Conservation (phyloP, 2,113 vertebrate genomes). For the Spea multiplicata region DNA sequence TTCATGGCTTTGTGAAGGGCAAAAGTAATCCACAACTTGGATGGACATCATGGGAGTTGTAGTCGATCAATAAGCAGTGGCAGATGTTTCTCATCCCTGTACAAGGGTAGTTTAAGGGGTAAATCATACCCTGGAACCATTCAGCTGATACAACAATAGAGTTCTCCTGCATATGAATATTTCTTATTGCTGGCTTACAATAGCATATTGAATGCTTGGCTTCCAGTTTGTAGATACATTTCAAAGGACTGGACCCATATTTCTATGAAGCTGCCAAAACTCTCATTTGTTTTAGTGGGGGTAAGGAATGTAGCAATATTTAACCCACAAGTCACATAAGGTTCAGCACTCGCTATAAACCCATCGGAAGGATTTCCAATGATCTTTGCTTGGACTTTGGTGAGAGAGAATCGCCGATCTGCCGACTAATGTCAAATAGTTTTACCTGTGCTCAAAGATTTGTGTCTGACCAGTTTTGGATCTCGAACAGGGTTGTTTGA, state of each 20-base stretch:
- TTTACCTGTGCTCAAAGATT: too few relatives aligned
- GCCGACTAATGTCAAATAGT: too few relatives aligned
- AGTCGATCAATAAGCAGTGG: too few relatives aligned
- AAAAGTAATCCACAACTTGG: too few relatives aligned
- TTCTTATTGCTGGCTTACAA: not conserved
- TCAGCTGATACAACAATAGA: constrained; percentile 22
- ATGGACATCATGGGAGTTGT: too few relatives aligned
- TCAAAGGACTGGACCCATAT: constrained; percentile 15
- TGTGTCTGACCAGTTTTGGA: too few relatives aligned
- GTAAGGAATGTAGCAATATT: not conserved
- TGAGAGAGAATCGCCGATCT: too few relatives aligned
- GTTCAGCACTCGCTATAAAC: not conserved
- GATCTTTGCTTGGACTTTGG: too few relatives aligned
- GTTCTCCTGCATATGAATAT: not conserved
- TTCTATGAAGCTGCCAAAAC: constrained; percentile 2
- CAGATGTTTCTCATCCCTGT: too few relatives aligned
- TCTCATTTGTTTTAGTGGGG: constrained; percentile 9
- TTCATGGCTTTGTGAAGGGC: too few relatives aligned
- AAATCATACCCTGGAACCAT: constrained; percentile 6
- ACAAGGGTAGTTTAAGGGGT: not conserved
- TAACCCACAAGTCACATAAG: constrained; percentile 21
- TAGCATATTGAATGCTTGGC: constrained; percentile 3
- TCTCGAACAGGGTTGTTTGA: too few relatives aligned
- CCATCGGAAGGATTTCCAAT: too few relatives aligned
- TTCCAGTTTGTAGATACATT: constrained; percentile 1